A percentile compares a stretch with the other conserved stretches of the same genome.
phyloP scores from a whole-genome alignment of 1,140 invertebrate species.

The Aphaenogaster rudis region DNA sequence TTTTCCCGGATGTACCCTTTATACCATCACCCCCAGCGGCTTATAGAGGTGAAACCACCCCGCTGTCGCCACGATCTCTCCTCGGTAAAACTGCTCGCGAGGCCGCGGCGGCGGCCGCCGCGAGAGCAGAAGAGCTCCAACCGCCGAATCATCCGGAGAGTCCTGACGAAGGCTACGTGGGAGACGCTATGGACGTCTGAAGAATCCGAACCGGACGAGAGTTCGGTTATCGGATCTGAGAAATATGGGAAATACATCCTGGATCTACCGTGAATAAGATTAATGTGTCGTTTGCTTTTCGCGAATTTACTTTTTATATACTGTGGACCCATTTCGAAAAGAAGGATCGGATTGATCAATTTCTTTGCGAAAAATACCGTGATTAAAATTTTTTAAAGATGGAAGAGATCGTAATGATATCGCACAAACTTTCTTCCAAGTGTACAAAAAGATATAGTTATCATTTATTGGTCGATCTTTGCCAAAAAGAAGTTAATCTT shows the following conservation, averaged over 20 bases:
- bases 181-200: conserved; percentile 89
- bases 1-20: conserved; percentile 88
- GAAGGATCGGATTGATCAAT: neutral
- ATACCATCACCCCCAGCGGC: conserved; percentile 90
- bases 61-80: conserved; percentile 80
- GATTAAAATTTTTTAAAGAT: neutral
- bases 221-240: neutral
- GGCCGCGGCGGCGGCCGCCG: conserved; percentile 78
- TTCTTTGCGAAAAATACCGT: neutral
- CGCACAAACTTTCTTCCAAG: neutral
- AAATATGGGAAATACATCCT: neutral
- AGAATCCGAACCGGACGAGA: conserved; percentile 15
- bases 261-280: conserved; percentile 2
- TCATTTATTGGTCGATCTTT: neutral
- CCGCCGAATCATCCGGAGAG: conserved; percentile 91
- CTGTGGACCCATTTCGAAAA: neutral
- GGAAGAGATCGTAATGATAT: neutral
- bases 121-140: conserved; percentile 71
- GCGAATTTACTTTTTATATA: neutral
- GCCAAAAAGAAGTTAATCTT: neutral
- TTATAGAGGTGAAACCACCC: conserved; percentile 81
- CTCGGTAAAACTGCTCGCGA: conserved; percentile 81
- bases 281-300: conserved; percentile 13
- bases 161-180: conserved; percentile 95
- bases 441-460: neutral